A percentile compares a stretch with the other conserved stretches of the same genome.
Evolutionary conservation across 2,888 invertebrate genomes (phyloP).

Genomic region (Steinernema scapterisci): DNA sequence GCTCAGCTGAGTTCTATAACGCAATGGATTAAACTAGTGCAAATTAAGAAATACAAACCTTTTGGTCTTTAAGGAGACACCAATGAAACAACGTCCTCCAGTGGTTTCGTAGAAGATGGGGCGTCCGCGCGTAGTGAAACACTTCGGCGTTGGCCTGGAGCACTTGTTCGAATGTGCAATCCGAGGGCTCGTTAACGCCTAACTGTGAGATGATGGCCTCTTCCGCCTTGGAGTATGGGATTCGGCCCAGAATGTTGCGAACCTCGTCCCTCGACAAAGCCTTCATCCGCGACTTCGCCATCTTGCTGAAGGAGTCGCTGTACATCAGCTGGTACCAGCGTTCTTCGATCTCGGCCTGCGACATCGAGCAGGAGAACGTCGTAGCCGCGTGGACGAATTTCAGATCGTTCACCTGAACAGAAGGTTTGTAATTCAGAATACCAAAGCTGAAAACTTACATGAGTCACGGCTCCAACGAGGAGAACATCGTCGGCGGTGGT

Average conservation of each 20-base stretch:
- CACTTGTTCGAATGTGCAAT: constrained; percentile 73
- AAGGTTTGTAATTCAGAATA: not conserved
- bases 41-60: not conserved
- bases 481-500: constrained; percentile 95
- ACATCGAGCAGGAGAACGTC: constrained; percentile 93
- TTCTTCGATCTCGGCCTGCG: constrained; percentile 87
- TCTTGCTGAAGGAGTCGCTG: constrained; percentile 83
- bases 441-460: constrained; percentile 71
- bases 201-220: constrained; percentile 77
- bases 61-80: constrained; percentile 86
- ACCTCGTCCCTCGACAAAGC: constrained; percentile 42
- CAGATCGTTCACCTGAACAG: constrained; percentile 73
- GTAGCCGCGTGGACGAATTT: constrained; percentile 82
- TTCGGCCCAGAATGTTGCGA: constrained; percentile 72
- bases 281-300: constrained; percentile 51
- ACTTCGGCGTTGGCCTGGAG: constrained; percentile 65
- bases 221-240: constrained; percentile 86
- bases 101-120: constrained; percentile 79
- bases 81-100: constrained; percentile 92
- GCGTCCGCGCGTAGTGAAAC: constrained; percentile 85
- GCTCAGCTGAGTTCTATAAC: constrained; percentile 1
- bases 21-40: not conserved
- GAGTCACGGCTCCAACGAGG: constrained; percentile 88
- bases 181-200: constrained; percentile 68
- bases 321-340: constrained; percentile 94